Percentiles rank a stretch among this genome's conserved stretches.
These are phyloP conservation scores for Tragopan temminckii DNA, from an alignment of 2,797 vertebrate genomes.

Conservation along the genomic window DNA sequence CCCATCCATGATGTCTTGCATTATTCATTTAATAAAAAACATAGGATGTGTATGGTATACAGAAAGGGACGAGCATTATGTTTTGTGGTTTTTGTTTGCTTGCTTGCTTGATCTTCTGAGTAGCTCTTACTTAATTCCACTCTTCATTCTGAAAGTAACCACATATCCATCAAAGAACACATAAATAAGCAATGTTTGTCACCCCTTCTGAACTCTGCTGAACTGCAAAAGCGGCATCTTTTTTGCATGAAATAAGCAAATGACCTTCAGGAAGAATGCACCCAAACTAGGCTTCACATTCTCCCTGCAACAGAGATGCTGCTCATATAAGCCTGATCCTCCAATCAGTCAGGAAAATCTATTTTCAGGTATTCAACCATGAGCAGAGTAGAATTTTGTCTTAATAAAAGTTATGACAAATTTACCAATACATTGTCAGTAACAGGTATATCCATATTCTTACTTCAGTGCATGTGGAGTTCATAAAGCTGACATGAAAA, in stretches of 20 bases:
- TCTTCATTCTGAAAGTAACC: neutral
- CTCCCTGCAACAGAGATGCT: neutral
- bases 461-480: neutral
- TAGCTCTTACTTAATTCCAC: neutral
- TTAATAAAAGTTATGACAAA: neutral
- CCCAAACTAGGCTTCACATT: neutral
- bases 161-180: neutral
- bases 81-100: rapidly evolving
- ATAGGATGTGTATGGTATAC: neutral
- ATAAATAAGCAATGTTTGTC: neutral
- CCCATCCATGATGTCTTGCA: neutral
- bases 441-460: neutral
- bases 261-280: neutral
- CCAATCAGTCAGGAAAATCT: neutral
- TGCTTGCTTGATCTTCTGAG: neutral
- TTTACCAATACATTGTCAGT: neutral
- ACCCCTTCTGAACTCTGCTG: neutral
- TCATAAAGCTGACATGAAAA: neutral
- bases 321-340: neutral
- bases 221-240: neutral
- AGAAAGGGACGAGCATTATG: neutral
- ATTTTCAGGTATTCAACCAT: neutral
- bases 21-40: neutral
- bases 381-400: neutral
- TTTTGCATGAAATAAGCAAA: neutral